Evolutionary conservation across 2,797 vertebrate species (phyloP), one percentile per base, ranked within the genome.

Genomic region (Sebastes aleutianus): DNA sequence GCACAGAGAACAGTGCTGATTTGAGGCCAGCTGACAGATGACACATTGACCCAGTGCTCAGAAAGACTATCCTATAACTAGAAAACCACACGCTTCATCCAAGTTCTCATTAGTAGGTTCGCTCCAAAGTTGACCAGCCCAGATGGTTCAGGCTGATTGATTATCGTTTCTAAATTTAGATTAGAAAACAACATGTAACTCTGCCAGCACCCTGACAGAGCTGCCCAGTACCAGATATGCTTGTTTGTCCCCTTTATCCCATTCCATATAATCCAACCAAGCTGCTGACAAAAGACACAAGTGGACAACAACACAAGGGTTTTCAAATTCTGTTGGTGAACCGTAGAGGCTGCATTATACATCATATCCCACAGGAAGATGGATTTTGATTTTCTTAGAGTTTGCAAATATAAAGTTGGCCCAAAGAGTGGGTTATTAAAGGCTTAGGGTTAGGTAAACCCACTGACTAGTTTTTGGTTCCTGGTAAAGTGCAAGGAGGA

Each of bases 141-240:
- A 74, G 78, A 74, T 77, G 83, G 78, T 76, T 80, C 57, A 63
- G 74, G n/a, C 78, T 66, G 78, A 77, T 65, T 76, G 72, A 75
- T 39, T 64, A 69, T 65, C 78, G 24, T 64, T 59, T 72, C 78
- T 82, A 82, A 36, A 71, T 77, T 70, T 80, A 77, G 74, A 70
- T 54, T 14, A 54, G 53, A 69, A 64, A 79, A 78, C 70, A 79
- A 27, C 77, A 57, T 70, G 58, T 65, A 70, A 64, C 5, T 14
- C 72, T 79, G 67, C 84, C 74, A 90, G 54, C 67, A 70, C 63
- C 6, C 14, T 39, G 18, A 56, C 31, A 74, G n/a, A 50, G 31
- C 24, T 62, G 54, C 68, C 39, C 26, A 22, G 53, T 14, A 29
- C 67, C 36, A 76, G 18, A 66, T 39, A 54, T 53, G 39, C 31